Conservation (phyloP, 2,888 invertebrate species). For the Monopis laevigella region DNA sequence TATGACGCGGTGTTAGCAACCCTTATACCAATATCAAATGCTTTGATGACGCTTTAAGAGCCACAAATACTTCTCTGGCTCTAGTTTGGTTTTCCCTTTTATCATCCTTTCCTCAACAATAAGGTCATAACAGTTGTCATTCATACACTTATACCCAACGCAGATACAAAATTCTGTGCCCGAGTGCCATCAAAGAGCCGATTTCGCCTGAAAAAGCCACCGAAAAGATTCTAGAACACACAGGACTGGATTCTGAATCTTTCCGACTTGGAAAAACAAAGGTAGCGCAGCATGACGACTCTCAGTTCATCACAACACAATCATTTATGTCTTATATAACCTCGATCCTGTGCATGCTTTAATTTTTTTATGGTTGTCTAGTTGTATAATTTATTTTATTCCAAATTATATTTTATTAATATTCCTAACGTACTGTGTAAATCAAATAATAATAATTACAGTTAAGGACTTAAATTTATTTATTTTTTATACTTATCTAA, state of each 20-base stretch:
- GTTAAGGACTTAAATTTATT: no score
- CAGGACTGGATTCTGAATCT: conserved; percentile 91
- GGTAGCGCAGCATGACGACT: conserved; percentile 63
- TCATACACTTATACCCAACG: conserved; percentile 55
- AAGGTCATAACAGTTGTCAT: conserved; percentile 19
- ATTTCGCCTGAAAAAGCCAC: conserved; percentile 82
- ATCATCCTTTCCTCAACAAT: conserved; percentile 23
- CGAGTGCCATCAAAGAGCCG: conserved; percentile 81
- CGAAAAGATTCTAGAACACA: conserved; percentile 81
- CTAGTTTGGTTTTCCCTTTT: conserved; percentile 35
- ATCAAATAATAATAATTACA: no score
- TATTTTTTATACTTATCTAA: no score
- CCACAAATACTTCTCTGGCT: conserved; percentile 42
- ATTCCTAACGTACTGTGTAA: no score
- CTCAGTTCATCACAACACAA: background rate
- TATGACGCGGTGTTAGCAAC: conserved; percentile 39
- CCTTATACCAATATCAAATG: conserved; percentile 18
- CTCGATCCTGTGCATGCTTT: conserved; percentile 1
- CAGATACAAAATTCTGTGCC: conserved; percentile 99
- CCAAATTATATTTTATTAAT: no score
- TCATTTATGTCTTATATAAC: background rate
- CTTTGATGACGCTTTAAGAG: conserved; percentile 24
- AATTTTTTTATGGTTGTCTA: no score
- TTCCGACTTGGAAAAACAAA: conserved; percentile 96
- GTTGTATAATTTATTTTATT: no score